Conservation (phyloP, 2,888 invertebrate species). For the Tuberolachnus salignus region DNA sequence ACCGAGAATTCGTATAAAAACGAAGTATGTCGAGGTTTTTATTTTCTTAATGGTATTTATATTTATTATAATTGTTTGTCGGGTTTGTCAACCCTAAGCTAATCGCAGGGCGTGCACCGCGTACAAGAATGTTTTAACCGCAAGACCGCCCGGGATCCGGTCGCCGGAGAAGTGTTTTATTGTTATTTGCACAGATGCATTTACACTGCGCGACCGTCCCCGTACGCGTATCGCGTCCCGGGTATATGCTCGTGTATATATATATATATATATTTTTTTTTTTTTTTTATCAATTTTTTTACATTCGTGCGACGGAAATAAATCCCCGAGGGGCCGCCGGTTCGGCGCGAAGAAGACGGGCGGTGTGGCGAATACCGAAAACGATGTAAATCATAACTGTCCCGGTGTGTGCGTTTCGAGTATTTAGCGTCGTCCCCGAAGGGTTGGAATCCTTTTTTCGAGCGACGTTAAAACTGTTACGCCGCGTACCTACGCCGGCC, state of each 20-base stretch:
- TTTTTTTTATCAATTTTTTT: slow-evolving; percentile 51
- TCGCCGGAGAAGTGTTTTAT: background rate
- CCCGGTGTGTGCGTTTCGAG: slow-evolving; percentile 51
- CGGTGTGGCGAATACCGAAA: slow-evolving; percentile 40
- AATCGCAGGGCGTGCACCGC: background rate
- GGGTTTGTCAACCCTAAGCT: too few species aligned
- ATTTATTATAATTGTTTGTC: too few species aligned
- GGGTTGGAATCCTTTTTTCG: slow-evolving; percentile 42
- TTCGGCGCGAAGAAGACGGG: slow-evolving; percentile 46
- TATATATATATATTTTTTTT: too few species aligned
- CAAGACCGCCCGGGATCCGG: background rate
- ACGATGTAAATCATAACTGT: slow-evolving; percentile 55
- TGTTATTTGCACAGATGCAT: slow-evolving; percentile 35
- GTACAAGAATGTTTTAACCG: too few species aligned
- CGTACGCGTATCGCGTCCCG: background rate
- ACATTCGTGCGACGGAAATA: slow-evolving; percentile 29
- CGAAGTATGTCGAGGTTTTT: too few species aligned
- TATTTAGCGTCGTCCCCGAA: slow-evolving; percentile 48
- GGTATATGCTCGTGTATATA: too few species aligned
- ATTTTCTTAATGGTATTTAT: too few species aligned
- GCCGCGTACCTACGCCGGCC: too few species aligned
- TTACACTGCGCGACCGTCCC: too few species aligned
- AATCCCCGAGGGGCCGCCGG: slow-evolving; percentile 22
- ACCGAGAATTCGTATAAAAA: too few species aligned
- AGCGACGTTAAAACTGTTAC: slow-evolving; percentile 39